Conservation (phyloP, 1,140 invertebrate species). For the Bombus ignitus region DNA sequence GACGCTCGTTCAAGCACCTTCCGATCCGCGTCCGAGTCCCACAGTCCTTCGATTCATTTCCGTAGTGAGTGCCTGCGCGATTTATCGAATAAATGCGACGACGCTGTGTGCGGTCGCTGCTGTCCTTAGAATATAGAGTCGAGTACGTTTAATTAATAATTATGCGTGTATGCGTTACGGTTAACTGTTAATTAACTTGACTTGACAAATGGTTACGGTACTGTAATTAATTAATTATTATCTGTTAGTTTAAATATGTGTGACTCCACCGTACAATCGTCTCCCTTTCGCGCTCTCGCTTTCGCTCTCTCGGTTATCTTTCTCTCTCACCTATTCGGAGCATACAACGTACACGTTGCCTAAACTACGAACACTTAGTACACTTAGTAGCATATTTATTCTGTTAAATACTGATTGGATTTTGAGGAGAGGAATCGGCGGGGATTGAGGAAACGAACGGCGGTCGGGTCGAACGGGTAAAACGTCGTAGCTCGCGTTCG, state of each 20-base stretch:
- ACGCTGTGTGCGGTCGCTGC: conserved; percentile 66
- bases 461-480: conserved; percentile 49
- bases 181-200: conserved; percentile 80
- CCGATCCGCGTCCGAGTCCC: conserved; percentile 79
- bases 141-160: conserved; percentile 78
- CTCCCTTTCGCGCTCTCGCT: conserved; percentile 37
- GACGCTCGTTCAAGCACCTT: conserved; percentile 70
- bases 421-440: background rate
- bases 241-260: conserved; percentile 78
- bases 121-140: conserved; percentile 69
- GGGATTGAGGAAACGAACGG: conserved; percentile 18
- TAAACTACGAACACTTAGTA: conserved; percentile 82
- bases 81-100: conserved; percentile 73
- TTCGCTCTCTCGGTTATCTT: conserved; percentile 38
- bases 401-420: conserved; percentile 72
- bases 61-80: conserved; percentile 82
- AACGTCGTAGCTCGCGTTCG: background rate
- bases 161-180: conserved; percentile 77
- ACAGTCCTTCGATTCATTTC: conserved; percentile 67
- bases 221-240: conserved; percentile 79
- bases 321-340: conserved; percentile 70
- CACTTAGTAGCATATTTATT: conserved; percentile 81
- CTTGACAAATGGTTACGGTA: conserved; percentile 79
- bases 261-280: conserved; percentile 78
- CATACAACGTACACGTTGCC: conserved; percentile 80